These are phyloP conservation scores for Myotis daubentonii DNA, from an alignment of 2,797 vertebrate species.

Conservation along the genomic window DNA sequence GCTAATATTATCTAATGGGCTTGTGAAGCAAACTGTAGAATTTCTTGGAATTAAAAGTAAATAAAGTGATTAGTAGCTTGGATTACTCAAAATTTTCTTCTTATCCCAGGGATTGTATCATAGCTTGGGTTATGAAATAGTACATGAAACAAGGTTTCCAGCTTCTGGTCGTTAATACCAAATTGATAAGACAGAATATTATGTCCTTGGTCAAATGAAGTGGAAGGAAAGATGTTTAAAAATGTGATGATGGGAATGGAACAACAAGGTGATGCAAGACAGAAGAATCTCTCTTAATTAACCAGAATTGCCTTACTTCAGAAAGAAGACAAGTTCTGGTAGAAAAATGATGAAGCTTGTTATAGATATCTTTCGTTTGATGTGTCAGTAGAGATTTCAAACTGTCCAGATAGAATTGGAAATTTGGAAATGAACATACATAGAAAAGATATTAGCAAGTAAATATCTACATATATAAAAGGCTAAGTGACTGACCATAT, in stretches of 20 bases:
- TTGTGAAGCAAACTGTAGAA: not conserved
- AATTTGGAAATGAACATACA: not conserved
- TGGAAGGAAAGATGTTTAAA: not conserved
- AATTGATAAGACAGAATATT: not conserved
- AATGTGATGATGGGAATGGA: not conserved
- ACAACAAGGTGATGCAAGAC: not conserved
- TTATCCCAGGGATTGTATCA: not conserved
- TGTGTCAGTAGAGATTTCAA: not conserved
- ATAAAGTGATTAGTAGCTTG: not conserved
- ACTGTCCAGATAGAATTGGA: not conserved
- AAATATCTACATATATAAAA: not conserved
- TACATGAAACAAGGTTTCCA: not conserved
- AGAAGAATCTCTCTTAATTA: not conserved
- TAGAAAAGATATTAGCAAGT: not conserved
- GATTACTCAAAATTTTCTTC: conserved; percentile 17
- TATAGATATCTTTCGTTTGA: conserved; percentile 6
- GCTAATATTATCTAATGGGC: not conserved
- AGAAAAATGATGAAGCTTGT: not conserved
- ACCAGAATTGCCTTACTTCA: not conserved
- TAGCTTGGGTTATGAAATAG: not conserved
- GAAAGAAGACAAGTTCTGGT: not conserved
- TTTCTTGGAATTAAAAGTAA: conserved; percentile 7
- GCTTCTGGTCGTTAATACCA: not conserved
- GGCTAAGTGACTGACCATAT: too few relatives aligned
- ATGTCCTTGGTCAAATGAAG: not conserved